Conservation (phyloP, 2,888 invertebrate genomes). For the Azorinus chamasolen region DNA sequence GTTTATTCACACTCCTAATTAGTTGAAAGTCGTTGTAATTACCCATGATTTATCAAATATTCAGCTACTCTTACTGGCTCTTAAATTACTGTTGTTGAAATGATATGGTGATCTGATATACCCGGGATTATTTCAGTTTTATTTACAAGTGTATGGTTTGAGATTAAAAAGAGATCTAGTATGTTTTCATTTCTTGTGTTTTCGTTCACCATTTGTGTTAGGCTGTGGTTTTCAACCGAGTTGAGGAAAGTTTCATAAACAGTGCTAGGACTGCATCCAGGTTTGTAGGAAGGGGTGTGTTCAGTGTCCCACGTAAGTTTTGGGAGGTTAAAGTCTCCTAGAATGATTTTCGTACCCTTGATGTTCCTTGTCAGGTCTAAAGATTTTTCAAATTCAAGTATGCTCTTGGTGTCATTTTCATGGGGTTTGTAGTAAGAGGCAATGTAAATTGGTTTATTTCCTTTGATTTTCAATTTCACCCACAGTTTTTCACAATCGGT, state of each 20-base stretch:
- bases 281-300: constrained; percentile 10
- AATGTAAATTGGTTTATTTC: constrained; percentile 12
- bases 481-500: constrained; percentile 32
- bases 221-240: constrained; percentile 5
- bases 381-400: constrained; percentile 11
- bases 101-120: constrained; percentile 16
- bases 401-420: constrained; percentile 13
- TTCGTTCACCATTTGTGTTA: constrained; percentile 19
- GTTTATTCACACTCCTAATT: too few species aligned
- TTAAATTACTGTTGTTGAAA: not conserved
- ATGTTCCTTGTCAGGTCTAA: constrained; percentile 1
- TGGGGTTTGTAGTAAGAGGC: constrained; percentile 25
- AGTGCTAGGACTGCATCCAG: not conserved
- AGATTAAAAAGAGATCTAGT: constrained; percentile 9
- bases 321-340: constrained; percentile 18
- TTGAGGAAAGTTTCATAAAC: constrained; percentile 14
- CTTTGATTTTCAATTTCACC: constrained; percentile 21
- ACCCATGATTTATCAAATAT: too few species aligned
- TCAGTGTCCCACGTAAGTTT: constrained; percentile 23
- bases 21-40: too few species aligned
- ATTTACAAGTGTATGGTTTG: constrained; percentile 24
- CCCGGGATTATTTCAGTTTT: constrained; percentile 8
- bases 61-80: too few species aligned
- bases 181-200: constrained; percentile 3
- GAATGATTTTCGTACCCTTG: constrained; percentile 9